Base-by-base conservation (phyloP, 2,113 vertebrate species). In the Opisthocomus hoazin region DNA sequence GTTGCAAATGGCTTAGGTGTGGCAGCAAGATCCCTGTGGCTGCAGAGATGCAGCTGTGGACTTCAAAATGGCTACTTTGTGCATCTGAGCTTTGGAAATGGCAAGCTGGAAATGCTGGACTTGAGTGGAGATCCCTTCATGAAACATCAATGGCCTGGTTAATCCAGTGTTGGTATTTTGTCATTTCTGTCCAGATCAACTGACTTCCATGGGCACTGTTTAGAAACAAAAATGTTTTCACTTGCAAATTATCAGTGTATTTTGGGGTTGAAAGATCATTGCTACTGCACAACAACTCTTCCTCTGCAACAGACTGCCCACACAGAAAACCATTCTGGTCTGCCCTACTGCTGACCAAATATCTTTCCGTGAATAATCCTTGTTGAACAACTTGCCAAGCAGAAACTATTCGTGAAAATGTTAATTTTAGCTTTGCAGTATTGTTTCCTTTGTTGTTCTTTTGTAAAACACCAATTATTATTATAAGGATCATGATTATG, bases 71-170 rank as follows among this genome's bases (percentile, higher is more conserved):
- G 53, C 50, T 53, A n/a, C 30, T 92, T 95, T 90, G 90, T 94
- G 90, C 94, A 96, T 93, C 90, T 95, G 96, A 94, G 83, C 61
- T 94, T 93, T 84, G 95, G 68, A 77, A 96, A 78, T 27, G 56
- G 17, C 43, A 75, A 75, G 64, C n/a, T 30, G 39, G 50, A 65
- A 85, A 54, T 1, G 12, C 2, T 53, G 34, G 57, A 11, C 78
- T 74, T 70, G 39, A 68, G 6, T 1, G 39, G 51, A 60, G 60
- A 54, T 69, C 24, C 27, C 1, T 0, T 34, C 24, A 69, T 5
- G 29, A 63, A 69, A 83, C 61, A 46, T 5, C 0, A 1, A 19
- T 90, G 37, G 11, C 22, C 5, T 83, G 32, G 4, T 73, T 77
- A 70, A 89, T 84, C 43, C 15, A 9, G 6, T 2, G 0, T 17